Evolutionary conservation across 2,888 invertebrate species (phyloP), one percentile per base, ranked within the genome.

Genomic region (Bursaphelenchus okinawaensis): DNA sequence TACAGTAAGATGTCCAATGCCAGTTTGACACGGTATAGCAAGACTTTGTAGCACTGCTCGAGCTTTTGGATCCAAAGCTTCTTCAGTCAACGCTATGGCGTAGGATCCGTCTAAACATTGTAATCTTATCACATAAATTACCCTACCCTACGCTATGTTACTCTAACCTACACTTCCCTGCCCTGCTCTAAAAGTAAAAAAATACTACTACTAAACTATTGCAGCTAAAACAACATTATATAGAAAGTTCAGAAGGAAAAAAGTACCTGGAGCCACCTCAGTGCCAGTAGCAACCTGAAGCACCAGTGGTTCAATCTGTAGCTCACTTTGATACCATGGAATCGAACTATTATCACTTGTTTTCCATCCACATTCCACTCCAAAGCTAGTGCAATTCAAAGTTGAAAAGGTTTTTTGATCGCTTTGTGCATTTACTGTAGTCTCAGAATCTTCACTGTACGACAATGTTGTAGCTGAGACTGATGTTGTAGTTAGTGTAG

Each of bases 321-420:
- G 50, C n/a, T 40, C 51, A 23, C 50, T 40, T 40, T 59, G 60
- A 59, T 51, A 59, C 52, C 51, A 59, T n/a, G 60, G 60, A 8
- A 59, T 20, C 7, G 27, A 22, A 16, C 22, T 23, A 20, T 40
- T 22, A 26, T 59, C 52, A 29, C 50, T 40, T 1, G 60, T 59
- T 29, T 50, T 40, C 60, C 60, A 59, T 4, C 19, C 22, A 40
- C 60, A 59, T n/a, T 22, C 19, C 4, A 52, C 23, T 31, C 52
- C 27, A 27, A 59, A 59, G 20, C 27, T 26, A 24, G 19, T 59
- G 60, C 60, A 59, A n/a, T 31, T 20, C 20, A 59, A 29, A 16
- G 40, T 40, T 12, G 40, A 40, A n/a, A n/a, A n/a, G n/a, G n/a
- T n/a, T n/a, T n/a, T n/a, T n/a, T n/a, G n/a, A n/a, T n/a, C n/a